Evolutionary conservation across 1,140 invertebrate genomes (phyloP), one percentile per base, ranked within the genome.

Genomic region (Caenorhabditis elegans): DNA sequence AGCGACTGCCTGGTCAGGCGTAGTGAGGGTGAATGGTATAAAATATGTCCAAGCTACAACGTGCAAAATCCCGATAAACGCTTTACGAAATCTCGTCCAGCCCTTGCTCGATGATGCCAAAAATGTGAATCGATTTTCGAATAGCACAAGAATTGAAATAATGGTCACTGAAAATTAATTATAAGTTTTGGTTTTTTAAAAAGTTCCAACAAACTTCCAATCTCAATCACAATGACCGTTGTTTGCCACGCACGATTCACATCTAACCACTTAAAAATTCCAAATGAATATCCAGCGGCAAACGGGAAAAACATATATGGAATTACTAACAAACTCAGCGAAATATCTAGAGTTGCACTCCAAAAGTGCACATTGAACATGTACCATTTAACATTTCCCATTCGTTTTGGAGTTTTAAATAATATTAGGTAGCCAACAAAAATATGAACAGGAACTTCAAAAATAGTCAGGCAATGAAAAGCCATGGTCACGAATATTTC

Each of bases 351-450:
- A 70, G 39, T 0, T 22, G 60, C 31, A 70, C 60, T 70, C 26
- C 60, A 70, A 22, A 70, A 39, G 28, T 70, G 60, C 11, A 70
- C 60, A 70, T 70, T 70, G 26, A 70, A 70, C 60, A 70, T 39
- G 60, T 19, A 70, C 60, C 60, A 70, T 70, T 70, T 70, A 1
- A 70, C 60, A 39, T 24, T 70, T 22, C 34, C 34, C 60, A 70
- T 70, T 13, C 60, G n/a, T 39, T 70, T 70, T 5, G 60, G 60
- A 15, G 60, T 70, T 43, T 28, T 70, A 34, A 70, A 70, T 22
- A 70, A 6, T 5, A 70, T 70, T 22, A 70, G 60, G n/a, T 70
- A 70, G 2, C 60, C 60, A 4, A 70, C 60, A 39, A 70, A 70
- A 10, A 70, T 39, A 24, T 70, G 60, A 39, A 70, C 43, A 1